Evolutionary conservation across 2,888 invertebrate species (phyloP), one percentile per base, ranked within the genome.

Genomic region (Cantharis rufa): DNA sequence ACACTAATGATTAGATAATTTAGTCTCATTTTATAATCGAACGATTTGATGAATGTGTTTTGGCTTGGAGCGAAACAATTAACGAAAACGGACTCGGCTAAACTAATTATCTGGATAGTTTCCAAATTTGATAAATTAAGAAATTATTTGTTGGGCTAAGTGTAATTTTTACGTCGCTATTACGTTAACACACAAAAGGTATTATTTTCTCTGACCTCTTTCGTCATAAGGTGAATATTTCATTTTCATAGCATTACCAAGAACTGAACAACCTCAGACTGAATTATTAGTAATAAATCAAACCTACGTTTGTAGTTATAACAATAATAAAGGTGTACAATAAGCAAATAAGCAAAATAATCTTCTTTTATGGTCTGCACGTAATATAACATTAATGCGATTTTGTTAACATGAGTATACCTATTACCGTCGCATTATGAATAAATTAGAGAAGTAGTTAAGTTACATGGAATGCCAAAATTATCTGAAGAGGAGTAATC

Each of bases 231-330:
- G 62, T 71, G 61, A 71, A 71, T 66, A 66, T 70, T 76, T 66
- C 66, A 18, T 24, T 66, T 70, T 73, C 76, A 62, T 62, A 62
- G 69, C 71, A 32, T 70, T 77, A 77, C 70, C 48, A 16, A 71
- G 73, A 73, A 72, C 73, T 28, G 72, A 71, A 70, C 73, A 62
- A 28, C 48, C 73, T 64, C 73, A 73, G 73, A 73, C 76, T 62
- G 71, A 77, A 72, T 77, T 77, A 77, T 73, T 77, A 73, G 76
- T 70, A 73, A 77, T 77, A 77, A 77, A 77, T 77, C 76, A 73
- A 71, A 69, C 71, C 71, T 74, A 77, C 76, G 70, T 77, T 71
- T 72, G 66, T 62, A 63, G 32, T 64, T 70, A 66, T 15, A 72
- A 69, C 63, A 70, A 72, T 73, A 76, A 73, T 75, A 69, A 76